phyloP scores from a whole-genome alignment of 2,113 vertebrate species.

The Anas platyrhynchos region DNA sequence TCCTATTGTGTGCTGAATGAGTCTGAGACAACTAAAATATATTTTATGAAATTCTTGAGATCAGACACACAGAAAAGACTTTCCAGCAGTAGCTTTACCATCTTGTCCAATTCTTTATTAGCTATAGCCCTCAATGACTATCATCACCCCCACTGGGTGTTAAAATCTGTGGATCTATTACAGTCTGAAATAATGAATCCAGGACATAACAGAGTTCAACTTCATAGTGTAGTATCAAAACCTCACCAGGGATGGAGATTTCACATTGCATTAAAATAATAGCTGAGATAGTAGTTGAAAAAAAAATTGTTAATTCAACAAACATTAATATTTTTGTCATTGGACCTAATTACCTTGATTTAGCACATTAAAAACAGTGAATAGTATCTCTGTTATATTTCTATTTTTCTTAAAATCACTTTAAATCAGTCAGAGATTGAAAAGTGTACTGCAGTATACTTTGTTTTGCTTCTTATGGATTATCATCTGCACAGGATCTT shows the following conservation, averaged over 20 bases:
- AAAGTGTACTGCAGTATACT: neutral
- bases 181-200: neutral
- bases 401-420: neutral
- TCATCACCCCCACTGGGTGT: neutral
- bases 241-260: neutral
- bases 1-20: neutral
- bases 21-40: neutral
- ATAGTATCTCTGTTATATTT: neutral
- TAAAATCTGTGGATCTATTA: neutral
- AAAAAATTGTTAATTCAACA: neutral
- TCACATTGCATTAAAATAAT: neutral
- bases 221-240: neutral
- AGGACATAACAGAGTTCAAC: neutral
- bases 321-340: neutral
- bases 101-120: neutral
- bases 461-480: neutral
- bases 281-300: neutral
- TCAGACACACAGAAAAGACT: accelerated
- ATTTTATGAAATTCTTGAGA: neutral
- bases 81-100: neutral
- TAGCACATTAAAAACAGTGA: neutral
- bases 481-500: neutral
- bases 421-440: neutral
- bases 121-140: neutral
- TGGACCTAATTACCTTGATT: slow-evolving; percentile 15